Conservation (phyloP, 2,797 vertebrate genomes). For the Chlorospingus flavigularis region DNA sequence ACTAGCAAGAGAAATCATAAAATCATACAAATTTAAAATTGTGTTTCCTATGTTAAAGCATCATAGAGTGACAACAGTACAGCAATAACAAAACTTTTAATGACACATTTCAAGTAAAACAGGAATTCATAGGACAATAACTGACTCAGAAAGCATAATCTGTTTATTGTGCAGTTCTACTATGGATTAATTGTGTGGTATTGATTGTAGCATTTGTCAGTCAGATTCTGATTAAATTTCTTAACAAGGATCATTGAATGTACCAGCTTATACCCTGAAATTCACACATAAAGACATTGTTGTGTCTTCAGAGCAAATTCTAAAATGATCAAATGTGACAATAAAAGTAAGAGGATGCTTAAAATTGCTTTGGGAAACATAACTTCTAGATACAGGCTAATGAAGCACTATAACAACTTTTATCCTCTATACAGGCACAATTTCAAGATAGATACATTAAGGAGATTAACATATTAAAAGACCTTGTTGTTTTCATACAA, state of each 20-base stretch:
- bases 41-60: not conserved
- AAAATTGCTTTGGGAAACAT: constrained; percentile 33
- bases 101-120: not conserved
- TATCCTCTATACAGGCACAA: not conserved
- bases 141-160: not conserved
- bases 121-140: constrained; percentile 3
- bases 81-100: not conserved
- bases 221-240: constrained; percentile 11
- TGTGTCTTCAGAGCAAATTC: constrained; percentile 35
- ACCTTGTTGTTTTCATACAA: not conserved
- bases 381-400: constrained; percentile 34
- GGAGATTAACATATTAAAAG: constrained; percentile 28
- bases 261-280: not conserved
- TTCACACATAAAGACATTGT: not conserved
- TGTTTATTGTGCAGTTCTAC: not conserved
- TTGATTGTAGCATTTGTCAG: not conserved
- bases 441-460: not conserved
- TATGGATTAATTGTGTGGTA: not conserved
- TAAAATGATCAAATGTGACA: constrained; percentile 57
- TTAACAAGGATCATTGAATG: constrained; percentile 9
- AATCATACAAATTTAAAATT: not conserved
- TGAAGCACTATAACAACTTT: constrained; percentile 10
- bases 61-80: not conserved
- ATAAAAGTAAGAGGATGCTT: constrained; percentile 31
- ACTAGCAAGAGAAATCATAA: constrained; percentile 76